Evolutionary conservation across 2,888 invertebrate species (phyloP).

Genomic region (Spisula solida): DNA sequence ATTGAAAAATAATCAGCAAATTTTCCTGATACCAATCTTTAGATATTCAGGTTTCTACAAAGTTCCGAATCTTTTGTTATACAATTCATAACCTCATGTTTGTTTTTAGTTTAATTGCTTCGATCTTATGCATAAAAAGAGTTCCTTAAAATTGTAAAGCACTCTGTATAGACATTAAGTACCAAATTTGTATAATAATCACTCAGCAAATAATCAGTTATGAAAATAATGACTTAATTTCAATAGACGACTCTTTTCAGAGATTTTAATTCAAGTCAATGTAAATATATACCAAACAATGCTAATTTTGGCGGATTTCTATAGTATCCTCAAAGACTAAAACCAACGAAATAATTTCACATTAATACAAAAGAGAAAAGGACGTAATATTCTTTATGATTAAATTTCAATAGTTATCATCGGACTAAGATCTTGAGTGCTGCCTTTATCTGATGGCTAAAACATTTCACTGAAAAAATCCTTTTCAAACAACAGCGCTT

Average conservation of each 20-base stretch:
- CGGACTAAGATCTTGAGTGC: slow-evolving; percentile 41
- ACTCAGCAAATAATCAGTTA: slow-evolving; percentile 55
- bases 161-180: slow-evolving; percentile 32
- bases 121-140: slow-evolving; percentile 49
- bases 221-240: slow-evolving; percentile 65
- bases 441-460: slow-evolving; percentile 58
- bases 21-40: slow-evolving; percentile 39
- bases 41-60: slow-evolving; percentile 13
- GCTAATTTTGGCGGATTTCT: slow-evolving; percentile 69
- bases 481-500: slow-evolving; percentile 72
- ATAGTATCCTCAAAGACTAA: slow-evolving; percentile 58
- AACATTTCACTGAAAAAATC: slow-evolving; percentile 54
- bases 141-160: slow-evolving; percentile 56
- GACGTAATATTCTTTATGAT: slow-evolving; percentile 68
- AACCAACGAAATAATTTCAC: slow-evolving; percentile 68
- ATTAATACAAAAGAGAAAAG: slow-evolving; percentile 65
- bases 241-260: slow-evolving; percentile 57
- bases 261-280: slow-evolving; percentile 70
- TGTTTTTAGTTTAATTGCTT: slow-evolving; percentile 64
- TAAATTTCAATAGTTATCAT: slow-evolving; percentile 60
- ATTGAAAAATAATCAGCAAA: slow-evolving; percentile 7
- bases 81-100: slow-evolving; percentile 54
- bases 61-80: slow-evolving; percentile 42
- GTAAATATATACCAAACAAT: slow-evolving; percentile 66
- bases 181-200: slow-evolving; percentile 56